Conservation (phyloP, 2,113 vertebrate species). For the Malurus melanocephalus region DNA sequence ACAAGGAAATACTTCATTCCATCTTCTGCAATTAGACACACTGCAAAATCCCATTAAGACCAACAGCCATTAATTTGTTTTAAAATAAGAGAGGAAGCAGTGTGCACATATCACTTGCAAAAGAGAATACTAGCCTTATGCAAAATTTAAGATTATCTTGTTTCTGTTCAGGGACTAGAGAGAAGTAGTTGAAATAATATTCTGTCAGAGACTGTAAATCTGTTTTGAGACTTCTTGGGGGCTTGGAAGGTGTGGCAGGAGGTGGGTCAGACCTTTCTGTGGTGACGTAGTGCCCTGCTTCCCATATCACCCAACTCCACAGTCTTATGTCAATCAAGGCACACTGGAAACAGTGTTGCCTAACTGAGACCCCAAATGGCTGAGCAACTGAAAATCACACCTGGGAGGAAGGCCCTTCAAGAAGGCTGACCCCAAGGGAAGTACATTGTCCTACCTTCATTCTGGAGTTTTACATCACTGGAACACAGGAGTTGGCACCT, state of each 20-base stretch:
- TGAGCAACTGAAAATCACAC: rapidly evolving
- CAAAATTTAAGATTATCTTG: not conserved
- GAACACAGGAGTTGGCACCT: not conserved
- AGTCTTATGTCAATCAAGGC: not conserved
- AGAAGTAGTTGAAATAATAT: not conserved
- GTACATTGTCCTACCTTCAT: not conserved
- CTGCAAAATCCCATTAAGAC: not conserved
- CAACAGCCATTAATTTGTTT: not conserved
- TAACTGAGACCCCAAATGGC: not conserved
- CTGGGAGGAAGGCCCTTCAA: not conserved
- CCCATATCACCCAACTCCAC: not conserved
- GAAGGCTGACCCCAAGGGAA: not conserved
- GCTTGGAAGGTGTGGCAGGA: not conserved
- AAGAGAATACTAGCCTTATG: not conserved
- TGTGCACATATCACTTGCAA: not conserved
- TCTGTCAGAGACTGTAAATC: not conserved
- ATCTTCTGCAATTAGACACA: not conserved
- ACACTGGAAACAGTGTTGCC: not conserved
- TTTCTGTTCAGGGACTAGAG: not conserved
- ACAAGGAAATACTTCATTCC: not conserved
- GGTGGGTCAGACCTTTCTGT: not conserved
- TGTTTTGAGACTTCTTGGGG: not conserved
- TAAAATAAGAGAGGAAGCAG: not conserved
- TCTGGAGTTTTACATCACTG: not conserved
- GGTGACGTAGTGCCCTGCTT: not conserved